phyloP scores from a whole-genome alignment of 2,797 vertebrate genomes.

The Lithobates sylvaticus region DNA sequence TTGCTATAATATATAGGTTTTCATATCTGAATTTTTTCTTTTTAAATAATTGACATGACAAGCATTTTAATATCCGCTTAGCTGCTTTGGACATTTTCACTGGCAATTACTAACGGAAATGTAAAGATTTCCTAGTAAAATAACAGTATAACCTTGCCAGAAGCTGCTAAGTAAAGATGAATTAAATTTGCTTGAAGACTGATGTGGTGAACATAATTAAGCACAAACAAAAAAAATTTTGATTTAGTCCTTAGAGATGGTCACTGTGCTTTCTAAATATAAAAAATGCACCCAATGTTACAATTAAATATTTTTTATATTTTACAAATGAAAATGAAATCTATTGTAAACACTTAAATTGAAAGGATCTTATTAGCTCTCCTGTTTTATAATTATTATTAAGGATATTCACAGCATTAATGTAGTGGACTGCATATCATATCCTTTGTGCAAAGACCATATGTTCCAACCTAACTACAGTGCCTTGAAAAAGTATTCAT shows the following conservation, averaged over 20 bases:
- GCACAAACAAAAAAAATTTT: neutral
- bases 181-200: conserved; percentile 35
- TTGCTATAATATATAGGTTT: neutral
- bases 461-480: neutral
- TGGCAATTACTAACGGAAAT: conserved; percentile 39
- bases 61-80: conserved; percentile 32
- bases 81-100: conserved; percentile 24
- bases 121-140: conserved; percentile 40
- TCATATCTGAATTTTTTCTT: neutral
- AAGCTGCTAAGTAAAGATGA: conserved; percentile 42
- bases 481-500: too few species aligned
- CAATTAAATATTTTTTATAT: neutral
- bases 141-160: conserved; percentile 54
- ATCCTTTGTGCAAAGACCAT: neutral
- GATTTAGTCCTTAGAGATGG: neutral
- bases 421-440: too few species aligned
- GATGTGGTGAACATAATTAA: conserved; percentile 45
- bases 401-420: too few species aligned
- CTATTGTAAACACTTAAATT: neutral
- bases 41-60: conserved; percentile 26
- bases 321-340: neutral
- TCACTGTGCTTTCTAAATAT: neutral
- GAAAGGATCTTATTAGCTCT: neutral
- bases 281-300: neutral
- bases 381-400: neutral